Base-by-base conservation (phyloP, 2,797 vertebrate species). In the Mus caroli region DNA sequence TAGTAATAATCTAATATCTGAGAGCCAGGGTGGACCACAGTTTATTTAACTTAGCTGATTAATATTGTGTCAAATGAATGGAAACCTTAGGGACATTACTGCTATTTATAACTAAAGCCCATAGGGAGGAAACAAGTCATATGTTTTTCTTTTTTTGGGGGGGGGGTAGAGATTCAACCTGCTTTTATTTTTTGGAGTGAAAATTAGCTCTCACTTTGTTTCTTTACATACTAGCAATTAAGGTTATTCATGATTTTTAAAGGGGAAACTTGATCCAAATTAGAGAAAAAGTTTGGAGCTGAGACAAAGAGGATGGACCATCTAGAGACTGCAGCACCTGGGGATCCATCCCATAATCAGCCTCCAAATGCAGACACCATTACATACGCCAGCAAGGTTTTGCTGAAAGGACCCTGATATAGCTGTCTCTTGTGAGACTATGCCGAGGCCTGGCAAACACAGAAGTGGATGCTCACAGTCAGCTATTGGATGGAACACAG, bases 71-170 rank as follows among this genome's bases (percentile, higher is more conserved):
- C 89, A 91, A 92, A 54, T n/a, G 69, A 95, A 89, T 64, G 22
- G 64, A 96, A 96, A 90, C 43, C 22, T 88, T n/a, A 93, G 90
- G 52, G 64, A 94, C 64, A 90, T 79, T 92, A 85, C 8, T 78
- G 3, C 37, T 19, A 92, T 96, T 94, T 93, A 78, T 93, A 96
- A 88, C 58, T 56, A 75, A 97, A 92, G 40, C 19, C 82, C 43
- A 79, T 31, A 86, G 1, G 22, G 26, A 88, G 26, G 17, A 90
- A 92, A 37, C n/a, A 88, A 2, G 11, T 79, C 77, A 75, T 3
- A 28, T n/a, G 22, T 54, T 86, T 20, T 95, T 93, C 40, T 52
- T 43, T 43, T 43, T 43, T 43, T 3, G 43, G 43, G 3, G 43
- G 43, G 24, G 34, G 28, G 8, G 34, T 89, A 60, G 93, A 56